Base-by-base conservation (phyloP, 2,797 vertebrate species). In the Acanthiza pusilla region DNA sequence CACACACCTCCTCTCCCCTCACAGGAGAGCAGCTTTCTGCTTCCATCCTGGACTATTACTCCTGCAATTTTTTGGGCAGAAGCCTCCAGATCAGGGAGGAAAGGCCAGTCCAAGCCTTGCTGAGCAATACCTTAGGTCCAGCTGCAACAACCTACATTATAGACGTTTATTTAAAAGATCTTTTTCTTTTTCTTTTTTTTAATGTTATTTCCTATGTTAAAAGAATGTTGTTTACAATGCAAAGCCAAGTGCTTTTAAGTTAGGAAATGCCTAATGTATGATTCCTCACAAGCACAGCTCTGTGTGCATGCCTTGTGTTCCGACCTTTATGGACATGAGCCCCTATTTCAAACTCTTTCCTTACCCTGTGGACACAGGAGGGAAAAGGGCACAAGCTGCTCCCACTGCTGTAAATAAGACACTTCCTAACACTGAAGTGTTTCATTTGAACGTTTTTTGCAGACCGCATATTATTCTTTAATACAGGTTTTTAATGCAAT, bases 241-340 rank as follows among this genome's bases (percentile, higher is more conserved):
- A 91, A 92, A 91, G 94, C 94, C 94, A 97, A 96, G 85, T 78
- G 70, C 94, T 96, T 93, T 96, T 92, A 96, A 95, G 93, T 77
- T 96, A 93, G 95, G 95, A 96, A 95, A 96, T 94, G 88, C 96
- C 85, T 88, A 88, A 91, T 93, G 93, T 91, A 84, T 89, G 94
- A 96, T 96, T 94, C 89, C 76, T 95, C 1, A 0, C 82, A 75
- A 81, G 54, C 70, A 67, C 63, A 85, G 36, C 71, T 68, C 89
- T 38, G 27, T 60, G 78, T 68, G 85, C 72, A 11, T 23, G 68
- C 60, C 10, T 42, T 71, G 57, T 88, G 82, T 90, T 61, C 32
- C 2, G 0, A 87, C 57, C 84, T 77, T 85, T 61, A 85, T 3
- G 7, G 85, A 84, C 27, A 3, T 17, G 65, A 93, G 57, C 62